phyloP scores from a whole-genome alignment of 2,797 vertebrate species.

The Clarias pachynema region DNA sequence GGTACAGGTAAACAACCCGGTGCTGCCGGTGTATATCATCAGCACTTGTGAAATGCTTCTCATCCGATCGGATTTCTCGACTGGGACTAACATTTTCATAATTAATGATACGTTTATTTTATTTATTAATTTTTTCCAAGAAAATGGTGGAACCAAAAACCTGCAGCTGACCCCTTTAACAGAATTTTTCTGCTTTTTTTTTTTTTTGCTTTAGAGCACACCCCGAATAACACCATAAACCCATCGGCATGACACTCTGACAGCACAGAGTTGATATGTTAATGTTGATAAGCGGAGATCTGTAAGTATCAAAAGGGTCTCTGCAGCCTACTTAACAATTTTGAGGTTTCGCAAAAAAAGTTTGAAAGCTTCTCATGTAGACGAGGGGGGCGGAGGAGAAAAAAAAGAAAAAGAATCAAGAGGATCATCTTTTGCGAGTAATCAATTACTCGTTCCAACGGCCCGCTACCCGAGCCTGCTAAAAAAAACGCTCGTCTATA shows the following conservation, averaged over 20 bases:
- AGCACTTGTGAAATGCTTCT: too few species aligned
- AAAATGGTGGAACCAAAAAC: too few species aligned
- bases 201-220: background rate
- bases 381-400: background rate
- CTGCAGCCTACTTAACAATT: background rate
- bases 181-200: too few species aligned
- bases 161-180: background rate
- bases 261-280: background rate
- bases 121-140: too few species aligned
- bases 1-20: too few species aligned
- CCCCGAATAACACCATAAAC: background rate
- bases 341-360: background rate
- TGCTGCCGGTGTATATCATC: too few species aligned
- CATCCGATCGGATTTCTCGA: too few species aligned
- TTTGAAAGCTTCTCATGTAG: background rate
- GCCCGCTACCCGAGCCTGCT: background rate
- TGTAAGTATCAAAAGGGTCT: background rate
- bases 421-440: background rate
- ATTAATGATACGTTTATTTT: too few species aligned
- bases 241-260: background rate
- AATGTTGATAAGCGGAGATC: background rate
- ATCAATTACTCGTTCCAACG: slow-evolving; percentile 17
- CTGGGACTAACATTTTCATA: too few species aligned
- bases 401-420: background rate
- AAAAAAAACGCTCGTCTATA: background rate